Evolutionary conservation across 2,888 invertebrate species (phyloP), one percentile per base, ranked within the genome.

Genomic region (Drosophila mimetica): DNA sequence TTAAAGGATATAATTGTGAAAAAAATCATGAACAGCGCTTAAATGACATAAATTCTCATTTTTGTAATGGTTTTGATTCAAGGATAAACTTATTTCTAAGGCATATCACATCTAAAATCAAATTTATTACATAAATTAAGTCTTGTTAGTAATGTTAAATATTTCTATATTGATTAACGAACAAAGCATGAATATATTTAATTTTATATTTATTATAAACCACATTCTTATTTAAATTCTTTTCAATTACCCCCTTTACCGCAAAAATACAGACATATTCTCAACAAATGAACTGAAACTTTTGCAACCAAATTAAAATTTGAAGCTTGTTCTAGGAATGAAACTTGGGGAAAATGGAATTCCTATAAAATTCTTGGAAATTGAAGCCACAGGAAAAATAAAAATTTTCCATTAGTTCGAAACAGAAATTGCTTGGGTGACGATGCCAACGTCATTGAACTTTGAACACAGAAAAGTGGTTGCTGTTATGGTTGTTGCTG

Each of bases 391-490:
- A 16, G n/a, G 41, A 50, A 47, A 39, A 22, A 7, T 37, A 25
- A 6, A 39, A 54, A 66, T 42, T 32, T 69, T 67, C 48, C 47
- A 69, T 36, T 48, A 32, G 25, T 47, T 34, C 25, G 20, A 54
- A 47, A 30, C 39, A 59, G 34, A 46, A 51, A 36, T 32, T 25
- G 44, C 37, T 32, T n/a, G 37, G 25, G 63, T 46, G 72, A 39
- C 64, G 72, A 54, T 50, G 44, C 53, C 44, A 71, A 32, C 51
- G 72, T 71, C 71, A 72, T 72, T 72, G 71, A 71, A 71, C 71
- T 72, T 51, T 71, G 59, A 36, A 25, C 73, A 55, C 51, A 2
- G 48, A 39, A 39, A 50, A 37, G 25, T 58, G 30, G 47, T 59
- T 25, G 46, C 14, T 36, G 36, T 34, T 28, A 30, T 25, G 22